Evolutionary conservation across 2,113 vertebrate species (phyloP), one percentile per base, ranked within the genome.

Genomic region (Xenus cinereus): DNA sequence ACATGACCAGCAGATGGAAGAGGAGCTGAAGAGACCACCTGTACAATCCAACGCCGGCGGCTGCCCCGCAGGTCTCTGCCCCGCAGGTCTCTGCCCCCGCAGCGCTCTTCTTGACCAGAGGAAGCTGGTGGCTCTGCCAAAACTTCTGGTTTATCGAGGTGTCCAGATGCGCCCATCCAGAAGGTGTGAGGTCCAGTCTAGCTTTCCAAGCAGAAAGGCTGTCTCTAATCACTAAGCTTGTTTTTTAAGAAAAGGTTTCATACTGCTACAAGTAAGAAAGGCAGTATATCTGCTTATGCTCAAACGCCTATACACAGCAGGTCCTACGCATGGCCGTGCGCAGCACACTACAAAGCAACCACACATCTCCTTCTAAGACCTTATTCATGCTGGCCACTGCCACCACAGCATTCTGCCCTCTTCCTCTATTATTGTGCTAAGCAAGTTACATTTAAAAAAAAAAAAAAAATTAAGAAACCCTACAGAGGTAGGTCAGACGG

Each of bases 241-340:
- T 23, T 62, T 41, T 63, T 41, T 17, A 27, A 46, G 39, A n/a
- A 6, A 21, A 46, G 8, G 30, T 72, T 87, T 68, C 30, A 41
- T 24, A 60, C 12, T 19, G 15, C 26, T 46, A 7, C 8, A 33
- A 37, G 26, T 33, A 80, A 59, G 21, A 10, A 33, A 35, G 45
- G 33, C 35, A 71, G 41, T 26, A 0, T 35, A 48, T 37, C 74
- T 56, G 45, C 14, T 30, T 11, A 3, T 33, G 51, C 30, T 53
- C 32, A n/a, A 43, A 80, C 74, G 14, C 16, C 72, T 27, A n/a
- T 69, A 86, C 2, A 8, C 13, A 48, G 51, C 33, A 71, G 67
- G 33, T 53, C 23, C 32, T 43, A 54, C 0, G 0, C 1, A 0
- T 0, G 5, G 54, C 66, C 4, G 2, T 14, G 32, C 5, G 4